Evolutionary conservation across 2,888 invertebrate genomes (phyloP).

Genomic region (Ommatoiulus sabulosus): DNA sequence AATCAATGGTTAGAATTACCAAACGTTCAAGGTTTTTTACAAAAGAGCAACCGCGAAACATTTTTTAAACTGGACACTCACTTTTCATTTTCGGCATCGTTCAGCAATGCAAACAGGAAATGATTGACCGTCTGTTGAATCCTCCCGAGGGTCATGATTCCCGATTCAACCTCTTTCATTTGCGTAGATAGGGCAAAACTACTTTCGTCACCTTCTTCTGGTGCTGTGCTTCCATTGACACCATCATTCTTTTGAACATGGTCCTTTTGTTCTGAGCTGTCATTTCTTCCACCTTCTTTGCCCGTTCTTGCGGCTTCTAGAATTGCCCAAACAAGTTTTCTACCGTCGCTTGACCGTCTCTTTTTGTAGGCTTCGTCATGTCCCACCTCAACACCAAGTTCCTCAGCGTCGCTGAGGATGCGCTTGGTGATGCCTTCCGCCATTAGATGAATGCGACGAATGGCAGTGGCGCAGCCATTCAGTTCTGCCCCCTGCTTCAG

Average conservation of each 20-base stretch:
- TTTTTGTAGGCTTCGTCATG: constrained; percentile 19
- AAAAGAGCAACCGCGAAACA: no score
- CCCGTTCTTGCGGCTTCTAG: constrained; percentile 44
- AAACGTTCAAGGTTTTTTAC: no score
- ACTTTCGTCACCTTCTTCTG: background rate
- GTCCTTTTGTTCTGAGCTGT: background rate
- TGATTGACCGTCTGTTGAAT: constrained; percentile 49
- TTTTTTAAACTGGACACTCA: background rate
- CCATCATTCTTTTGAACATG: no score
- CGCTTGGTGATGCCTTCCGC: constrained; percentile 4
- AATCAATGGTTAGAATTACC: background rate
- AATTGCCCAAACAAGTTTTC: constrained; percentile 50
- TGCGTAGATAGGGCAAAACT: background rate
- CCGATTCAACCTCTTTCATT: constrained; percentile 41
- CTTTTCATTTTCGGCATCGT: constrained; percentile 47
- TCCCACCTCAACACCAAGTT: constrained; percentile 26
- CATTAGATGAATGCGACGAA: background rate
- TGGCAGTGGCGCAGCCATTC: constrained; percentile 75
- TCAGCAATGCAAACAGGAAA: background rate
- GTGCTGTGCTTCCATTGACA: background rate
- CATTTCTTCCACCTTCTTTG: background rate
- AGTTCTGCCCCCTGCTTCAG: constrained; percentile 78
- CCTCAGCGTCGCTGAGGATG: background rate
- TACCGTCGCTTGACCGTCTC: constrained; percentile 1
- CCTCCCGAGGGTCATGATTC: background rate